Base-by-base conservation (phyloP, 92 coral and sea anemone genomes). In the Diadumene lineata region DNA sequence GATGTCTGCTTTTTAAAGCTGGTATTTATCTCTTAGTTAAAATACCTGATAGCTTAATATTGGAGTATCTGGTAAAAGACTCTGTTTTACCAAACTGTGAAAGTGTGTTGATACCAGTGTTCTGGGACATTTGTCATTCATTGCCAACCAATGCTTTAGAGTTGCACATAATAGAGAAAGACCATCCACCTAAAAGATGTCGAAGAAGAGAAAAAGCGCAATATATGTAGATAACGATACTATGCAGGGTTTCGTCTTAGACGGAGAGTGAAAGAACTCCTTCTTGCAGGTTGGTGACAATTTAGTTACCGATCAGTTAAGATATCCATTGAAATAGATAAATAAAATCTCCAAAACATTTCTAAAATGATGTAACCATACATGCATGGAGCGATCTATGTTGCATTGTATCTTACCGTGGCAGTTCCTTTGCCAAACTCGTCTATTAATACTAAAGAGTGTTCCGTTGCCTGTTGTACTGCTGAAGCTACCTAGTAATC, bases 361-460 rank as follows among this genome's bases (percentile, higher is more conserved):
- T 16, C n/a, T 23, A 53, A 53, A 2, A 22, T 16, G 4, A 16
- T 16, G 60, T 7, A 53, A 8, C 4, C n/a, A 53, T 22, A 2
- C 34, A 66, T 38, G 6, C n/a, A n/a, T n/a, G n/a, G n/a, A n/a
- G n/a, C n/a, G n/a, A n/a, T 38, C 13, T 4, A 38, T 4, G 48
- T 38, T 38, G 6, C 7, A 38, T 4, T 38, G 48, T 38, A 38
- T 38, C 13, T 38, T 82, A 96, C 99, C 91, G 99, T 96, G 28
- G 99, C 97, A 30, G 99, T 96, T 34, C 99, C 99, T 83, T 96
- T 96, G 34, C 99, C 99, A 77, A 96, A 96, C 66, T 96, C 99
- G 71, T 96, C 99, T 70, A 96, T 87, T 32, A 96, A 79, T 60
- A 96, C 94, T 60, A 96, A 78, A n/a, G 99, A 96, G 32, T 82